Conservation (phyloP, 2,888 invertebrate species). For the Drosophila putrida region DNA sequence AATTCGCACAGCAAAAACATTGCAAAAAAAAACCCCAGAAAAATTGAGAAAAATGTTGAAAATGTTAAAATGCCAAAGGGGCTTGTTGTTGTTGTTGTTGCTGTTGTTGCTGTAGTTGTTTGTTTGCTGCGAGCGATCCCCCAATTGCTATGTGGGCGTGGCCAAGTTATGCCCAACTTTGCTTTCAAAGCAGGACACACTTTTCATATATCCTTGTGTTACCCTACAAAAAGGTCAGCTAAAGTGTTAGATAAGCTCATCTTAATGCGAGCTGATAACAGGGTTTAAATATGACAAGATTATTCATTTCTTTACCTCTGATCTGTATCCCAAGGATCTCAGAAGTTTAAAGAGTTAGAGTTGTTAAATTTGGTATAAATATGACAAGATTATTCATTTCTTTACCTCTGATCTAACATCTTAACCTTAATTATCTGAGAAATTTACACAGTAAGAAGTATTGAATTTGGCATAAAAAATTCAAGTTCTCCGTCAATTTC, state of each 20-base stretch:
- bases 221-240: not conserved
- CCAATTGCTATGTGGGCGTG: conserved; percentile 17
- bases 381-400: not conserved
- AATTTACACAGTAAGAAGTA: not conserved
- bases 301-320: not conserved
- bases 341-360: not conserved
- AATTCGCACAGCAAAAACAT: conserved; percentile 6
- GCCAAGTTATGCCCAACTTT: conserved; percentile 20
- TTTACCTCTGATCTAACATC: not conserved
- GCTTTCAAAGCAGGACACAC: conserved; percentile 3
- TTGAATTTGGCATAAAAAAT: not conserved
- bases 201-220: not conserved
- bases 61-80: conserved; percentile 22
- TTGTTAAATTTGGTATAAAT: not conserved
- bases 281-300: not conserved
- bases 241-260: not conserved
- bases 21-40: no score
- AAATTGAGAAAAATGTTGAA: conserved; percentile 10
- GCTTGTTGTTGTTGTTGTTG: conserved; percentile 5
- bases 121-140: not conserved
- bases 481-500: no score
- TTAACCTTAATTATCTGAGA: not conserved
- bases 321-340: not conserved
- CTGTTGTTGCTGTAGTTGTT: conserved; percentile 6
- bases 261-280: not conserved